A percentile compares a stretch with the other conserved stretches of the same genome.
Evolutionary conservation across 2,888 invertebrate genomes (phyloP).

Genomic region (Lydus trimaculatus): DNA sequence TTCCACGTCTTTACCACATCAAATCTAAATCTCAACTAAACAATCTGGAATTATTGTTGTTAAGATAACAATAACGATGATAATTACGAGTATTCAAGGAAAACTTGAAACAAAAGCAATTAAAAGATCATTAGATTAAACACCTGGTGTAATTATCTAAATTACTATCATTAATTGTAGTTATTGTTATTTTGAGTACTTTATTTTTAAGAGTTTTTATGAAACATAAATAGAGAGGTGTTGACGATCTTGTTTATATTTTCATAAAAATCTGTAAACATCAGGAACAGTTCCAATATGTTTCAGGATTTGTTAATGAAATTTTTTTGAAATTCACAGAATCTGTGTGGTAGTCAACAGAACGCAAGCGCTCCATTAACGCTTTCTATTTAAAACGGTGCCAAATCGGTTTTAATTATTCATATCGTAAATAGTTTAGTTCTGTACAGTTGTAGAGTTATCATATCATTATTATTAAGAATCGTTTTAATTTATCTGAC

Average conservation of each 20-base stretch:
- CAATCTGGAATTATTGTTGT: background rate
- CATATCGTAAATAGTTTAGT: background rate
- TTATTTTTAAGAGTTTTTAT: too few species aligned
- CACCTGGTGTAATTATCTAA: background rate
- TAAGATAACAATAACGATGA: background rate
- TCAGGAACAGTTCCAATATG: background rate
- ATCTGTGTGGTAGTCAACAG: background rate
- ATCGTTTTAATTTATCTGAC: background rate
- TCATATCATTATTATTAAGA: background rate
- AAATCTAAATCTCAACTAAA: background rate
- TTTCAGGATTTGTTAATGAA: background rate
- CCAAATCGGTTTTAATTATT: slow-evolving; percentile 4
- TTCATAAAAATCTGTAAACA: background rate
- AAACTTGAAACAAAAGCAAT: too few species aligned
- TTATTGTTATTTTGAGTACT: background rate
- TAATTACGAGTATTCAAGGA: too few species aligned
- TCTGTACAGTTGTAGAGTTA: background rate
- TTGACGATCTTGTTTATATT: background rate
- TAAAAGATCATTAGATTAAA: background rate
- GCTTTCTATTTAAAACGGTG: slow-evolving; percentile 11
- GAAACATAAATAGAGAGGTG: too few species aligned
- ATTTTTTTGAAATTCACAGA: background rate
- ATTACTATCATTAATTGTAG: background rate
- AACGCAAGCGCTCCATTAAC: slow-evolving; percentile 1
- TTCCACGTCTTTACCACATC: background rate